These are phyloP conservation scores for Ctenodactylus gundi DNA, from an alignment of 2,113 vertebrate species.

Conservation along the genomic window DNA sequence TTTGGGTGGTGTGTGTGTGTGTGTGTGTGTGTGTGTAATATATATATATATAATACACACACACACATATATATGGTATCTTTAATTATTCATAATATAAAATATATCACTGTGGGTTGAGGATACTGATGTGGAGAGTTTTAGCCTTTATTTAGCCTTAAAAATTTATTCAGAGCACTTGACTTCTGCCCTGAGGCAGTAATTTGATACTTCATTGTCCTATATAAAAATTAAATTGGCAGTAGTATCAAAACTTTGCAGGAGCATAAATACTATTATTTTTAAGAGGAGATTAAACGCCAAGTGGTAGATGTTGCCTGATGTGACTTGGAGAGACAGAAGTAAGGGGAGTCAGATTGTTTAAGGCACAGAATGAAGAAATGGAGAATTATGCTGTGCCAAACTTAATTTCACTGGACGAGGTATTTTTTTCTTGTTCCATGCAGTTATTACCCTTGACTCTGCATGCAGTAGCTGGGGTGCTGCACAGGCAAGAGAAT, in stretches of 20 bases:
- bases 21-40: background rate
- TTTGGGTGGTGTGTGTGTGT: background rate
- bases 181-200: background rate
- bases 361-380: background rate
- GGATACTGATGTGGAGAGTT: background rate
- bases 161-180: background rate
- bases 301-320: background rate
- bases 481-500: background rate
- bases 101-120: background rate
- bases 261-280: background rate
- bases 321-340: background rate
- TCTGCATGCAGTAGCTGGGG: background rate
- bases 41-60: background rate
- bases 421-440: no score
- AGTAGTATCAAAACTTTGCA: background rate
- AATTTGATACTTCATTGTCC: background rate
- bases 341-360: background rate
- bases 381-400: background rate
- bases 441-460: background rate
- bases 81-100: background rate
- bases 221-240: background rate
- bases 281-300: background rate
- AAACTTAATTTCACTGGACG: no score
- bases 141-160: conserved; percentile 34
- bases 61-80: background rate